Evolutionary conservation across 1,140 invertebrate genomes (phyloP), one percentile per base, ranked within the genome.

Genomic region (Drosophila guanche): DNA sequence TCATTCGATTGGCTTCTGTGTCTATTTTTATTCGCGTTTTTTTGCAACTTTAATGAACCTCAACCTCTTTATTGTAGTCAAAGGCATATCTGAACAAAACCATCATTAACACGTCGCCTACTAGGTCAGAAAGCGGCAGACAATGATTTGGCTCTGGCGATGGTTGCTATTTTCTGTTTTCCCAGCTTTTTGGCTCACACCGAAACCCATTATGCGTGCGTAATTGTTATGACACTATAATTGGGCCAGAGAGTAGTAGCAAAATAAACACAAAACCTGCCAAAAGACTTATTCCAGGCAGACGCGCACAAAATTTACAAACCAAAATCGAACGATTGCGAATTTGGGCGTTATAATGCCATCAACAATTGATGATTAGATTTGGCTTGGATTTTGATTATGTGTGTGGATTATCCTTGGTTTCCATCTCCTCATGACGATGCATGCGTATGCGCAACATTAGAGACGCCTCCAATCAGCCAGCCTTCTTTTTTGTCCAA

Each of bases 151-250:
- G 48, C 48, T 52, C 22, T 70, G 65, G 53, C 53, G 68, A 73
- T 72, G 22, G 55, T 20, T 47, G 27, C 41, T 66, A 46, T 25
- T 67, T 61, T 62, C 50, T 63, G 46, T 66, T 76, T 67, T 61
- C 54, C 54, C 60, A 53, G 63, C 63, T 67, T 83, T 54, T 60
- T 68, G 65, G 63, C 75, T 45, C 76, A 52, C 69, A 23, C 65
- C 52, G 67, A 57, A 60, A 70, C 70, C 63, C 77, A 86, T 86
- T 85, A 86, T 55, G 66, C 53, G 68, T 61, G 60, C 54, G 69
- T 65, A 86, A 85, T 86, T 81, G 81, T 85, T 85, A 85, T 86
- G 73, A 80, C 81, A 85, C 69, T 70, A 67, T 77, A 85, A 85
- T 85, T 85, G 77, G 81, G 77, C 29, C 77, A 75, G 46, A 47